Evolutionary conservation across 2,797 vertebrate genomes (phyloP).

Genomic region (Danio kyathit): DNA sequence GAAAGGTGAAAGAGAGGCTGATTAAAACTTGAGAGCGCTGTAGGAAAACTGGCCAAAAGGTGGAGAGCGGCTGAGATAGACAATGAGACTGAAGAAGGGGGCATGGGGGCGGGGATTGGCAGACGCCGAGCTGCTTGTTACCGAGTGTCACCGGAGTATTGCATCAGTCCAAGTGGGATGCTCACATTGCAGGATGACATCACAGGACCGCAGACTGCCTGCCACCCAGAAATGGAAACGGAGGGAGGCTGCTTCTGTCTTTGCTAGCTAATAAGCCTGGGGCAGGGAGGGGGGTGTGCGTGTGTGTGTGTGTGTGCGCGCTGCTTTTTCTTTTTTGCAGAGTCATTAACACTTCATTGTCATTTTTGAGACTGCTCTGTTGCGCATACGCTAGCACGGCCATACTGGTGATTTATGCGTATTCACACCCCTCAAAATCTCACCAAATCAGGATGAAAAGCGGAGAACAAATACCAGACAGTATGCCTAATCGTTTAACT

Average conservation of each 20-base stretch:
- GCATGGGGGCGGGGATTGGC: conserved; percentile 41
- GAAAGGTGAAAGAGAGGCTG: conserved; percentile 30
- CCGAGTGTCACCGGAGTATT: conserved; percentile 76
- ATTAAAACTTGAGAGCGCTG: conserved; percentile 36
- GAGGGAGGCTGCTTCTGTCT: conserved; percentile 43
- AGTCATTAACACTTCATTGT: conserved; percentile 59
- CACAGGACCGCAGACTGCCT: conserved; percentile 67
- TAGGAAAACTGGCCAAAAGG: conserved; percentile 26
- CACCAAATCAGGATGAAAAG: not conserved
- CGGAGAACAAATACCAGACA: conserved; percentile 53
- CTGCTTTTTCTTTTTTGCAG: conserved; percentile 46
- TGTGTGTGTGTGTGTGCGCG: not conserved
- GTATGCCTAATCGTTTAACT: conserved; percentile 61
- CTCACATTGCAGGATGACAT: conserved; percentile 80
- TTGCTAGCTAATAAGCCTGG: conserved; percentile 51
- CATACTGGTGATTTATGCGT: not conserved
- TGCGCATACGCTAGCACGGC: not conserved
- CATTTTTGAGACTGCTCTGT: conserved; percentile 33
- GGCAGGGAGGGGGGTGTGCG: not conserved
- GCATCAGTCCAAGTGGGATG: conserved; percentile 75
- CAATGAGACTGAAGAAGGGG: conserved; percentile 17
- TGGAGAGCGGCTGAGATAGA: conserved; percentile 11
- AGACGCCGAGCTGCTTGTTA: conserved; percentile 68
- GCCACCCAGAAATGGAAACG: conserved; percentile 52
- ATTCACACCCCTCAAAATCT: conserved; percentile 21